Percentiles rank a stretch among this genome's conserved stretches.
Conservation (phyloP, 2,797 vertebrate species). For the Gobionotothen gibberifrons region DNA sequence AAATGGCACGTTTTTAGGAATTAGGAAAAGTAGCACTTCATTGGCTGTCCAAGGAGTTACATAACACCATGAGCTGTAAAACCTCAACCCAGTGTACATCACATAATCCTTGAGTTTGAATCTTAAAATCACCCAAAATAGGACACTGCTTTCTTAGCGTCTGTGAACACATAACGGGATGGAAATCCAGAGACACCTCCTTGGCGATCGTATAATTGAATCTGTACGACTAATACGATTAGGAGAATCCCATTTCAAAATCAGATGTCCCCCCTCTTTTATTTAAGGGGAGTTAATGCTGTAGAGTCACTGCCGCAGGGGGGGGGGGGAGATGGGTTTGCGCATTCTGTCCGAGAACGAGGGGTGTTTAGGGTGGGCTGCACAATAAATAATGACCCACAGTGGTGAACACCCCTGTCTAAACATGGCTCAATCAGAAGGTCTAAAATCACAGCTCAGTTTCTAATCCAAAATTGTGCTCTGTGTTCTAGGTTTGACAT, state of each 20-base stretch:
- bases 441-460: slow-evolving; percentile 78
- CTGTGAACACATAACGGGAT: slow-evolving; percentile 24
- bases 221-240: slow-evolving; percentile 75
- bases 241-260: slow-evolving; percentile 75
- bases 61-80: slow-evolving; percentile 4
- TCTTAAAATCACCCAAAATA: slow-evolving; percentile 15
- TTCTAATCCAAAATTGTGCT: slow-evolving; percentile 69
- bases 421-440: slow-evolving; percentile 75
- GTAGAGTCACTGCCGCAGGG: slow-evolving; percentile 77
- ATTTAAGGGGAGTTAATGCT: slow-evolving; percentile 82
- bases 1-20: background rate
- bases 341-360: slow-evolving; percentile 86
- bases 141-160: background rate
- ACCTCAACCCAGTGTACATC: background rate
- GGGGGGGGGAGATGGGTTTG: slow-evolving; percentile 81
- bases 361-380: slow-evolving; percentile 76
- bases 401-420: slow-evolving; percentile 80
- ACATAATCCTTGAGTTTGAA: slow-evolving; percentile 1
- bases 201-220: slow-evolving; percentile 65
- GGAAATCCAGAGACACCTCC: slow-evolving; percentile 46
- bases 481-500: slow-evolving; percentile 59
- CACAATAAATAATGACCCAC: slow-evolving; percentile 72
- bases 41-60: background rate
- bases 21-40: background rate
- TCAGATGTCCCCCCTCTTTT: slow-evolving; percentile 58